Base-by-base conservation (phyloP, 2,113 vertebrate species). In the Oncorhynchus keta region DNA sequence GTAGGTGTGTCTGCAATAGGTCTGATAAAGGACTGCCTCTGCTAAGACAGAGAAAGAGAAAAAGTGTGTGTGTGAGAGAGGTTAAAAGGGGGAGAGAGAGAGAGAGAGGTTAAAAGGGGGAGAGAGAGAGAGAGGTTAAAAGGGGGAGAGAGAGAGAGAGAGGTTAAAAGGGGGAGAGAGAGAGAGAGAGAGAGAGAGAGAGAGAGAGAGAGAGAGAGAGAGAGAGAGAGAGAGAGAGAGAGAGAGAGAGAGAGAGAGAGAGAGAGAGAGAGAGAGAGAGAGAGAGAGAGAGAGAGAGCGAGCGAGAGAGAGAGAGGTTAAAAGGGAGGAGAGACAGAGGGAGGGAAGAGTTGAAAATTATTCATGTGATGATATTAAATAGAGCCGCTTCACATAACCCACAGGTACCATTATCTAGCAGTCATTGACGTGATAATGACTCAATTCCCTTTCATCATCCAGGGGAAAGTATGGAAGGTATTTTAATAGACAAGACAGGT, bases 1-100 rank as follows among this genome's bases (percentile, higher is more conserved):
- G 76, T 81, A 82, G 68, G 35, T 88, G 86, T 83, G 85, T 87
- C 88, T 89, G 87, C 73, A 76, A 32, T 39, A 76, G 81, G 77
- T 76, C 82, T 86, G 87, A 90, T 90, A 90, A 87, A 88, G 77
- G 28, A 32, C 5, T 45, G 39, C 39, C 9, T 16, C 4, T 18
- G 55, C 45, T 22, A 45, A 55, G n/a, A 48, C 28, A 49, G 24
- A 55, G 65, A 68, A 26, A 67, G 24, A 51, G 2, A 67, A 20
- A 35, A 35, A 6, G 22, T 39, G 14, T 57, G 32, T 62, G 13
- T 32, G 49, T 35, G 30, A 30, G 30, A 30, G 30, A 35, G 5
- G 28, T 28, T 28, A 28, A 28, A 28, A 35, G 32, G 5, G 32
- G 1, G 5, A 1, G 32, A 6, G 32, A 1, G n/a, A n/a, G 32